Percentiles rank a stretch among this genome's conserved stretches.
phyloP scores from a whole-genome alignment of 2,113 vertebrate genomes.

The Heptranchias perlo region DNA sequence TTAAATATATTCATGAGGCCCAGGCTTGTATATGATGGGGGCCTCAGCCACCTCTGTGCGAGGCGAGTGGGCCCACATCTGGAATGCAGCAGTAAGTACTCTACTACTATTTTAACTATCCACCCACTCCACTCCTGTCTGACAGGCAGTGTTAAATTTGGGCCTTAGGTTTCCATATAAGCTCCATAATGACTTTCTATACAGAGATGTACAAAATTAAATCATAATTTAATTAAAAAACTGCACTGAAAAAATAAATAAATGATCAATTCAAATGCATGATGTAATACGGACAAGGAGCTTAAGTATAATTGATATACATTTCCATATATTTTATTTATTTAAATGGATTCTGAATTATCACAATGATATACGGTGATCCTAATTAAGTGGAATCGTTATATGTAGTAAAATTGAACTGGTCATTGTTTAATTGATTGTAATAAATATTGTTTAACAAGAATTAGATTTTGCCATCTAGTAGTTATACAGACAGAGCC shows the following conservation, averaged over 20 bases:
- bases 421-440: neutral
- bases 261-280: neutral
- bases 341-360: neutral
- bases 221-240: neutral
- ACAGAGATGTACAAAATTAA: neutral
- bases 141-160: neutral
- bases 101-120: neutral
- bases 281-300: neutral
- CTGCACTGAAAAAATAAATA: neutral
- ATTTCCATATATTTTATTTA: neutral
- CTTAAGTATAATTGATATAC: neutral
- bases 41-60: neutral
- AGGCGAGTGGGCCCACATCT: too few relatives aligned
- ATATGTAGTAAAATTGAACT: neutral
- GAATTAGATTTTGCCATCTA: neutral
- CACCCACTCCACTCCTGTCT: neutral
- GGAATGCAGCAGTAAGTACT: neutral
- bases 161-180: neutral
- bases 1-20: neutral
- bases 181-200: neutral
- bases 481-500: neutral
- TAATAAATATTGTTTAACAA: neutral
- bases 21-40: neutral
- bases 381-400: neutral
- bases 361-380: neutral